Conservation (phyloP, 2,797 vertebrate species). For the Bucorvus abyssinicus region DNA sequence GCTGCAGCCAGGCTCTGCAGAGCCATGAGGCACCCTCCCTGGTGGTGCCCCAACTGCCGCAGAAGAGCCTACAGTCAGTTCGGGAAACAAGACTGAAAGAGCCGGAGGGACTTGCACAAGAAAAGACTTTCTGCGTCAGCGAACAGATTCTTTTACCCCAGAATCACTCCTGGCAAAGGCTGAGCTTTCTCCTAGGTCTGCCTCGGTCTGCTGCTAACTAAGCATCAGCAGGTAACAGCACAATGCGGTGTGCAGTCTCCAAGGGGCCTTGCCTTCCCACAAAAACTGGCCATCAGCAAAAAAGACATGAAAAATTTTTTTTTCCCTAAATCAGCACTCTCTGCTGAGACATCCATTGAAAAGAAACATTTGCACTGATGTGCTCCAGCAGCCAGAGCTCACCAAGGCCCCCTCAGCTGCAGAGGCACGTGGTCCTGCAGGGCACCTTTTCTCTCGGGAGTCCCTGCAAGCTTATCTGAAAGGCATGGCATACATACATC, state of each 20-base stretch:
- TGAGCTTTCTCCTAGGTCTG: not conserved
- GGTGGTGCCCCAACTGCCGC: accelerated
- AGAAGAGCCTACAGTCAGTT: not conserved
- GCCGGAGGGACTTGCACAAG: not conserved
- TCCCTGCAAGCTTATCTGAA: not conserved
- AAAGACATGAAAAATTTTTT: not conserved
- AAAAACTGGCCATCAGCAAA: not conserved
- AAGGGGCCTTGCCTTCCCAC: not conserved
- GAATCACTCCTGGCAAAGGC: constrained; percentile 31
- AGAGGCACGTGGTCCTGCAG: accelerated
- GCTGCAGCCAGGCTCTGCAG: not conserved
- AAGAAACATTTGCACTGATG: not conserved
- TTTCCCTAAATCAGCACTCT: not conserved
- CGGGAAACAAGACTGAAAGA: not conserved
- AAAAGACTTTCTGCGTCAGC: constrained; percentile 33
- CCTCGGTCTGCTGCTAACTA: constrained; percentile 4
- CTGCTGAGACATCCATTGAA: not conserved
- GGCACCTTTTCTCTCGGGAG: not conserved
- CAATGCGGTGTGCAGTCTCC: not conserved
- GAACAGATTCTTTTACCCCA: constrained; percentile 28
- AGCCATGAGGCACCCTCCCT: not conserved
- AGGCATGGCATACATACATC: not conserved
- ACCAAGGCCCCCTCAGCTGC: accelerated
- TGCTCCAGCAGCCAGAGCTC: not conserved
- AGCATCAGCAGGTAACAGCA: not conserved